phyloP scores from a whole-genome alignment of 2,888 invertebrate species.

The Harpalus rufipes region DNA sequence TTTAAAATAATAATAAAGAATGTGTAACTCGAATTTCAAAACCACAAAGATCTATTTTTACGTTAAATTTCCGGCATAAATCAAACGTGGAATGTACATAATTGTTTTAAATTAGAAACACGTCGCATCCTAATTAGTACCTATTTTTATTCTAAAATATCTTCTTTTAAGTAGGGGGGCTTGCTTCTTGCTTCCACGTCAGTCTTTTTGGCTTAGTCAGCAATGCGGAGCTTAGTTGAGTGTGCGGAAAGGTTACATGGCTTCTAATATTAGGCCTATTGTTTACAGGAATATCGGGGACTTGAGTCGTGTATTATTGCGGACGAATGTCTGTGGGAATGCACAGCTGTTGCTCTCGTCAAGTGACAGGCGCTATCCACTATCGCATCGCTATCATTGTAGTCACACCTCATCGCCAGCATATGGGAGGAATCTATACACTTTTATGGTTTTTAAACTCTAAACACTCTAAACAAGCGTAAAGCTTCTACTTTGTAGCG shows the following conservation, averaged over 20 bases:
- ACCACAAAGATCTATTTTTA: not conserved
- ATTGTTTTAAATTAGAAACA: not conserved
- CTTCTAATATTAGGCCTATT: conserved; percentile 49
- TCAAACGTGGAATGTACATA: not conserved
- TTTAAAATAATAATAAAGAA: no score
- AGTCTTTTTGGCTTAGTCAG: not conserved
- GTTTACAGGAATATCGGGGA: conserved; percentile 30
- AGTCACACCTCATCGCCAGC: conserved; percentile 4
- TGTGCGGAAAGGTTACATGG: conserved; percentile 32
- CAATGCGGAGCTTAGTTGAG: not conserved
- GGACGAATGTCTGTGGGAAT: conserved; percentile 26
- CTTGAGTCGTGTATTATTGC: conserved; percentile 36
- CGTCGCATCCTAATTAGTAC: not conserved
- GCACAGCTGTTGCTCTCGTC: conserved; percentile 56
- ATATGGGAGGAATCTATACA: not conserved
- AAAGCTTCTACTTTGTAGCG: no score
- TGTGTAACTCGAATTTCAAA: no score
- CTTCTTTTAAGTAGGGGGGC: not conserved
- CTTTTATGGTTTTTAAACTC: conserved; percentile 7
- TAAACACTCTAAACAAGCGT: not conserved
- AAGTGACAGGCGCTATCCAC: conserved; percentile 21
- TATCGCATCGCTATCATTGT: no score
- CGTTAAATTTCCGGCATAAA: not conserved
- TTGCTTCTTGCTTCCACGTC: not conserved
- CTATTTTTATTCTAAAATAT: not conserved